Conservation (phyloP, 2,797 vertebrate species). For the Leucoraja ocellata region DNA sequence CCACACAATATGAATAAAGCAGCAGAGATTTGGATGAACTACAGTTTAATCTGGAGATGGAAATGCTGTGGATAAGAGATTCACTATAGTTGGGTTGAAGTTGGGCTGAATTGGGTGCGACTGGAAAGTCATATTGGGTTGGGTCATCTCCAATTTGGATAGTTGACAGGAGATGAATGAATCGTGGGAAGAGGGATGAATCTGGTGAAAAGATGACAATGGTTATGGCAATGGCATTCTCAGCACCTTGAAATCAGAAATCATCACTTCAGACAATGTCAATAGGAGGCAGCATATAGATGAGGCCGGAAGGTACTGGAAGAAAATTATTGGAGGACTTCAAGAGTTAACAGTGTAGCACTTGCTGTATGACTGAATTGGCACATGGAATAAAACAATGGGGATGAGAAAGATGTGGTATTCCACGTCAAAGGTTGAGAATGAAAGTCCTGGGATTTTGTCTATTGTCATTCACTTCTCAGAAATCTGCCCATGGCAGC, state of each 20-base stretch:
- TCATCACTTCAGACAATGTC: not conserved
- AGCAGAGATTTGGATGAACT: not conserved
- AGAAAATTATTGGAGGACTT: not conserved
- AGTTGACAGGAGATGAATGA: not conserved
- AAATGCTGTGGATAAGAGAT: not conserved
- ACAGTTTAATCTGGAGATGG: not conserved
- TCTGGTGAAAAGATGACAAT: not conserved
- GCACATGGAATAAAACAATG: too few species aligned
- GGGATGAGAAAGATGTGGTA: too few species aligned
- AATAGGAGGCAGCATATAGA: not conserved
- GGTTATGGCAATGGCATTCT: not conserved
- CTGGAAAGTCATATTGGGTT: not conserved
- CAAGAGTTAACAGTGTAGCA: too few species aligned
- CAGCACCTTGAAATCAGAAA: not conserved
- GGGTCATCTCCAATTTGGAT: not conserved
- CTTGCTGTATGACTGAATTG: not conserved
- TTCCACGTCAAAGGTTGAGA: too few species aligned
- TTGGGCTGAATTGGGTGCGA: not conserved
- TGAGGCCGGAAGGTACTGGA: not conserved
- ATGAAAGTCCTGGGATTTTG: too few species aligned
- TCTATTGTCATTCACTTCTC: too few species aligned
- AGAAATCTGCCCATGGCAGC: too few species aligned
- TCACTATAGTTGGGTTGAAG: not conserved
- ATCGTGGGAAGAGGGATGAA: not conserved
- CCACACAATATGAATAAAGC: not conserved